Evolutionary conservation across 2,888 invertebrate genomes (phyloP), one percentile per base, ranked within the genome.

Genomic region (Heliothis peltigera): DNA sequence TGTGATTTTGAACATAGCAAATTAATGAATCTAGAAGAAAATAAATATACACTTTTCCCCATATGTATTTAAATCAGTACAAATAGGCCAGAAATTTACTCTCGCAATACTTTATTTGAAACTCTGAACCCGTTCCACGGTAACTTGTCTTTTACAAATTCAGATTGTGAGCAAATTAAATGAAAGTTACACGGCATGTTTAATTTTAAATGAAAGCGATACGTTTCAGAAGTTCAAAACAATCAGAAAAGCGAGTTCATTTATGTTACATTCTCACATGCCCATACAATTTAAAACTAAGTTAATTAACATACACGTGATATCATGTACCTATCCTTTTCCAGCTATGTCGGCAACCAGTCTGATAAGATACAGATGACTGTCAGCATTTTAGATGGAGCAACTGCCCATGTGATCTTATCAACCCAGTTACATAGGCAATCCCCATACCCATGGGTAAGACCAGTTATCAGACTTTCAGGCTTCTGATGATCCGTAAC

Each of bases 191-290:
- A 19, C 43, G 49, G 42, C 68, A 64, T 71, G 73, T 83, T 32
- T 73, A 75, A 85, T 83, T 78, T 79, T 83, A 79, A 78, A 86
- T 81, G 80, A 78, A 81, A 70, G 77, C 78, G 75, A 82, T 84
- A 75, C 81, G 77, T 83, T 78, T 75, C 63, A 75, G 76, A 77
- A 73, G 47, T 62, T 42, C 59, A 58, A 64, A 66, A 63, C 70
- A 71, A 65, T 65, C 55, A 67, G 67, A 70, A 76, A 65, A 59
- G 54, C 43, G 64, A 72, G 74, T 67, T 73, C 70, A 61, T 75
- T 68, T 70, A 81, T 81, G 75, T 84, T 80, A 55, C 62, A 70
- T 64, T 75, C 79, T 76, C 74, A 77, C 69, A 67, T 54, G 49
- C 59, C 68, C 67, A 66, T 54, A 48, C 64, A 80, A 83, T 81